These are phyloP conservation scores for Phasianus colchicus DNA, from an alignment of 2,113 vertebrate genomes.

Conservation along the genomic window DNA sequence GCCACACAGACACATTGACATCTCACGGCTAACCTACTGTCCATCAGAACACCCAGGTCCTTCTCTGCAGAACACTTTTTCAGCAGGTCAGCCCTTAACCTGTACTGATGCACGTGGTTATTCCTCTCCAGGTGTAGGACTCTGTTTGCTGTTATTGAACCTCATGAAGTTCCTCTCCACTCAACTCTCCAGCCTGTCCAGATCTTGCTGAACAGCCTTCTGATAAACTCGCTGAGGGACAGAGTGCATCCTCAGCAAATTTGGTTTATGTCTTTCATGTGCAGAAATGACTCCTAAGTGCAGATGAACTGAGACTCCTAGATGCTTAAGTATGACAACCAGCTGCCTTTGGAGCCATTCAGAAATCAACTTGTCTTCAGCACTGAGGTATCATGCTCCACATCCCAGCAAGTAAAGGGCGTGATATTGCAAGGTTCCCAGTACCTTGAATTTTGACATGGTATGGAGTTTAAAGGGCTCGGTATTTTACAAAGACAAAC, in stretches of 20 bases:
- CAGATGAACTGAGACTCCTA: not conserved
- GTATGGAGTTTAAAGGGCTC: not conserved
- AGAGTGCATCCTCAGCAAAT: not conserved
- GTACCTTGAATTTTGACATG: not conserved
- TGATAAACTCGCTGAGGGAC: not conserved
- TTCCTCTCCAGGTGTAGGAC: not conserved
- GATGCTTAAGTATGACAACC: not conserved
- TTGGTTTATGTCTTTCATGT: not conserved
- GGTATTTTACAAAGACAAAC: not conserved
- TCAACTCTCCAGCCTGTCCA: not conserved
- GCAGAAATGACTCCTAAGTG: not conserved
- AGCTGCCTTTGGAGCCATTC: not conserved
- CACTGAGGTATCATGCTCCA: not conserved
- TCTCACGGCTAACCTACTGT: not conserved
- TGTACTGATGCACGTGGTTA: too few relatives aligned
- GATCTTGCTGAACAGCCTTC: not conserved
- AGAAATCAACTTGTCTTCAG: not conserved
- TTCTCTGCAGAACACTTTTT: not conserved
- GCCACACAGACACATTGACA: too few relatives aligned
- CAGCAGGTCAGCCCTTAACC: not conserved
- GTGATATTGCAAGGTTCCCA: not conserved
- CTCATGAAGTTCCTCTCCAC: not conserved
- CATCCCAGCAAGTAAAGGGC: not conserved
- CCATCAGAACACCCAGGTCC: not conserved
- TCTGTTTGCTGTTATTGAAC: not conserved